A percentile compares a stretch with the other conserved stretches of the same genome.
These are phyloP conservation scores for Plutomurus gul DNA, from an alignment of 1,140 invertebrate genomes.

Conservation along the genomic window DNA sequence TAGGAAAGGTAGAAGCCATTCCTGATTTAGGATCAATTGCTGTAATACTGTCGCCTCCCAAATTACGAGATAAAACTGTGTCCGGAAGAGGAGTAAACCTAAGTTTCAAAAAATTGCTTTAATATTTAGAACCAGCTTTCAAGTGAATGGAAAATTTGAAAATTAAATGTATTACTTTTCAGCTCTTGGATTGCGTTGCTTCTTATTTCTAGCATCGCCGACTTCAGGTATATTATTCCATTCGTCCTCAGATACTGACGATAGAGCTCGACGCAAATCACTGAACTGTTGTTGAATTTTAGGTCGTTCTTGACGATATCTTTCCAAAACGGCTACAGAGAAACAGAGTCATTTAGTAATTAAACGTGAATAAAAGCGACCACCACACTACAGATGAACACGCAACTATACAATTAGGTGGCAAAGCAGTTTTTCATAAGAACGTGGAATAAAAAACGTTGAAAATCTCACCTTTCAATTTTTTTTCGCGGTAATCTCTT, in stretches of 20 bases:
- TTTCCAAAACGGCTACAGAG: conserved; percentile 85
- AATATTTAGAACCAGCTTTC: background rate
- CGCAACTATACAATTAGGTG: too few species aligned
- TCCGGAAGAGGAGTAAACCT: conserved; percentile 95
- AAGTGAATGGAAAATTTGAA: background rate
- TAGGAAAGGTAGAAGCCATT: conserved; percentile 79
- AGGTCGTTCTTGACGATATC: conserved; percentile 95
- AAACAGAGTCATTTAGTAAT: background rate
- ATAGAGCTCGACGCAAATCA: conserved; percentile 92
- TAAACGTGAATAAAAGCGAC: background rate
- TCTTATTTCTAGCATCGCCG: conserved; percentile 96
- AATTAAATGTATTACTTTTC: conserved; percentile 70
- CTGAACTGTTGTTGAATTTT: conserved; percentile 99
- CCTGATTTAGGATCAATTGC: conserved; percentile 85
- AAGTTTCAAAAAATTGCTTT: conserved; percentile 5
- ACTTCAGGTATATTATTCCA: conserved; percentile 98
- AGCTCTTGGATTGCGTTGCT: conserved; percentile 89
- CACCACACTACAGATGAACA: background rate
- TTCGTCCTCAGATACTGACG: conserved; percentile 85
- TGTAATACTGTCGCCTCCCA: conserved; percentile 79
- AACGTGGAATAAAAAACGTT: too few species aligned
- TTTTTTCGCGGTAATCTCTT: conserved; percentile 89
- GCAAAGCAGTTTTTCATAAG: too few species aligned
- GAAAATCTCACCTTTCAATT: conserved; percentile 59
- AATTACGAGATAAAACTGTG: conserved; percentile 87